These are phyloP conservation scores for Pelmatolapia mariae DNA, from an alignment of 2,113 vertebrate genomes.

Conservation along the genomic window DNA sequence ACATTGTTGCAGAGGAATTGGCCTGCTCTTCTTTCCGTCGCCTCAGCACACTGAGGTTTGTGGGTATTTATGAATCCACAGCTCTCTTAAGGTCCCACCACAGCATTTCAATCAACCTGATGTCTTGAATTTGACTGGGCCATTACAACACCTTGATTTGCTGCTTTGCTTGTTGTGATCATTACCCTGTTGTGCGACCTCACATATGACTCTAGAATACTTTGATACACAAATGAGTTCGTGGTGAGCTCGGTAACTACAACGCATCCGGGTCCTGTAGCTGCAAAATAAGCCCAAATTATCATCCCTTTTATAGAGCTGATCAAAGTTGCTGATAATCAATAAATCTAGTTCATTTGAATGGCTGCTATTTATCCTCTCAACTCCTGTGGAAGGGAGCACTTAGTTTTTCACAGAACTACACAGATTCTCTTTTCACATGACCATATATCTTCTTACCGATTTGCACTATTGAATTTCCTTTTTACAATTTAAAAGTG, in stretches of 20 bases:
- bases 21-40: neutral
- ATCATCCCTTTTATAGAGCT: neutral
- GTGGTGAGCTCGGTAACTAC: neutral
- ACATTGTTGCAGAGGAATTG: neutral
- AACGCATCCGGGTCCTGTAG: neutral
- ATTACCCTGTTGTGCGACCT: neutral
- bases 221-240: neutral
- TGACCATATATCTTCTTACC: neutral
- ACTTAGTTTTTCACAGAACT: neutral
- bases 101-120: neutral
- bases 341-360: neutral
- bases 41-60: neutral
- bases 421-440: neutral
- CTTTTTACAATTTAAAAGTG: neutral
- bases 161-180: neutral
- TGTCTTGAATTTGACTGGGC: neutral
- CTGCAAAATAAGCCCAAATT: neutral
- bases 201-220: neutral
- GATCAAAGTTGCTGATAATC: neutral
- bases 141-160: neutral
- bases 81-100: neutral
- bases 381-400: neutral
- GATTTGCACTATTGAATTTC: neutral
- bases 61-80: neutral
- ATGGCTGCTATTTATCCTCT: neutral